Conservation (phyloP, 2,888 invertebrate genomes). For the Serrognathus titanus region DNA sequence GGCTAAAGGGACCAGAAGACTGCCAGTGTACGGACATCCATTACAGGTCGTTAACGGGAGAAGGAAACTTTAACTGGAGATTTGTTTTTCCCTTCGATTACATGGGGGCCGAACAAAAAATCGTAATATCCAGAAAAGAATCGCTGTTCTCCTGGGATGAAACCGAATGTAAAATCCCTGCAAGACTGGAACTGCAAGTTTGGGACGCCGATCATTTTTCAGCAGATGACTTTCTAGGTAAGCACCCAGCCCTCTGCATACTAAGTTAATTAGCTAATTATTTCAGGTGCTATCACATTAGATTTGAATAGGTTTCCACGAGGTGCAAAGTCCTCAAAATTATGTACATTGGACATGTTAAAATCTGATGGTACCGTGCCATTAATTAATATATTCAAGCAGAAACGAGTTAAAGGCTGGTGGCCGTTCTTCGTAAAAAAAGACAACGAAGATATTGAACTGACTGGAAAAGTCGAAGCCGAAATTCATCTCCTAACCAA, state of each 20-base stretch:
- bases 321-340: conserved; percentile 82
- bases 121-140: conserved; percentile 79
- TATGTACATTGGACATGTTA: conserved; percentile 81
- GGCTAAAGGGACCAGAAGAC: conserved; percentile 84
- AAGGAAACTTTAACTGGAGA: conserved; percentile 93
- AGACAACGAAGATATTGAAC: conserved; percentile 77
- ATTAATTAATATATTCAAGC: conserved; percentile 85
- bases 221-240: conserved; percentile 83
- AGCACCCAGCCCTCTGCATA: conserved; percentile 6
- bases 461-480: conserved; percentile 90
- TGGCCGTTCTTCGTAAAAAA: conserved; percentile 90
- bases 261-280: not conserved
- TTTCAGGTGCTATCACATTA: conserved; percentile 71
- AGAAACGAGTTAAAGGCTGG: conserved; percentile 85
- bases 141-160: conserved; percentile 85
- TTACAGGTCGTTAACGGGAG: conserved; percentile 86
- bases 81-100: conserved; percentile 90
- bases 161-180: conserved; percentile 86
- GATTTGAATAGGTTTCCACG: conserved; percentile 81
- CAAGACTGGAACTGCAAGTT: conserved; percentile 80
- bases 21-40: conserved; percentile 89
- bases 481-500: conserved; percentile 80
- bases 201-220: conserved; percentile 95
- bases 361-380: conserved; percentile 75
- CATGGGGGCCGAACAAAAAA: conserved; percentile 86